phyloP scores from a whole-genome alignment of 1,140 invertebrate species.

The Cydia amplana region DNA sequence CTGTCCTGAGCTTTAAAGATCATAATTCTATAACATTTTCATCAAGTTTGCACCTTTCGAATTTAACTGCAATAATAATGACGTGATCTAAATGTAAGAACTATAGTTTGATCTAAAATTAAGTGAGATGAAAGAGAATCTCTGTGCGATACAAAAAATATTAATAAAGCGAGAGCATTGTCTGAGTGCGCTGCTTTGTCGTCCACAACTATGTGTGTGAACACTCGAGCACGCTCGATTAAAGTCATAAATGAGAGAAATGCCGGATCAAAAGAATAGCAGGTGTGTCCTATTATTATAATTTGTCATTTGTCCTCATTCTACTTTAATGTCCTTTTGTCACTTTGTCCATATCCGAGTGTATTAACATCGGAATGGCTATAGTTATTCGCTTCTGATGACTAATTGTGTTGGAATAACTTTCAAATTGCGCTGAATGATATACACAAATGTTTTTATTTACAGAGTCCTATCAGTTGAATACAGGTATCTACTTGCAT shows the following conservation, averaged over 20 bases:
- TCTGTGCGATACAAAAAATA: slow-evolving; percentile 74
- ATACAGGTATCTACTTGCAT: not conserved
- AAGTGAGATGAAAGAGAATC: slow-evolving; percentile 75
- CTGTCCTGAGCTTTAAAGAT: not conserved
- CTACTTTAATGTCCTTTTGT: slow-evolving; percentile 62
- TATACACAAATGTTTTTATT: not conserved
- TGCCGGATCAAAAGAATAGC: slow-evolving; percentile 77
- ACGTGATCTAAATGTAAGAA: slow-evolving; percentile 75
- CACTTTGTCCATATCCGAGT: slow-evolving; percentile 46
- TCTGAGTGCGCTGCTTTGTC: slow-evolving; percentile 68
- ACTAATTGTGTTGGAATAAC: slow-evolving; percentile 47
- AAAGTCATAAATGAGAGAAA: slow-evolving; percentile 79
- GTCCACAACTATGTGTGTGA: slow-evolving; percentile 70
- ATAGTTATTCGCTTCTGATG: slow-evolving; percentile 42
- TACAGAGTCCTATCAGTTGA: not conserved
- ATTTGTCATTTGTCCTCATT: slow-evolving; percentile 73
- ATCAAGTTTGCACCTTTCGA: slow-evolving; percentile 18
- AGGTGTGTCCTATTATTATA: slow-evolving; percentile 77
- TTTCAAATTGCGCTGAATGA: slow-evolving; percentile 35
- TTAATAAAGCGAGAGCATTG: slow-evolving; percentile 68
- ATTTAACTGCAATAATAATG: slow-evolving; percentile 71
- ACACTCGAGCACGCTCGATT: slow-evolving; percentile 72
- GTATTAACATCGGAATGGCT: slow-evolving; percentile 50
- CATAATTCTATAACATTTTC: not conserved
- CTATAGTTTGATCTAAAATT: slow-evolving; percentile 76